Conservation (phyloP, 2,113 vertebrate species). For the Halichoerus grypus region DNA sequence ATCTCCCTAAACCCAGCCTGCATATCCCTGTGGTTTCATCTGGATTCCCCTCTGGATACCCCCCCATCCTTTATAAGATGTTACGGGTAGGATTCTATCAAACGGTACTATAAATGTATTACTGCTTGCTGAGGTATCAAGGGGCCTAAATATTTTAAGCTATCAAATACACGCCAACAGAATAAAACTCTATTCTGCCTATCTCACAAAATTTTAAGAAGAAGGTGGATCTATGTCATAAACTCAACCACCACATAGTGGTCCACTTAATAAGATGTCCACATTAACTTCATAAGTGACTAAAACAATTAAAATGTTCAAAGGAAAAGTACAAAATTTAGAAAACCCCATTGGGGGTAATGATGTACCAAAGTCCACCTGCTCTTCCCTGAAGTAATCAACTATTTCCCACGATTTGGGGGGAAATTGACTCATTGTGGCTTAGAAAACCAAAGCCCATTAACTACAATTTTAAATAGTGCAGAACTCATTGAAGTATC, state of each 20-base stretch:
- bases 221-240: neutral
- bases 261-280: neutral
- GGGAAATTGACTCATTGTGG: neutral
- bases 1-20: neutral
- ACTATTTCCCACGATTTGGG: neutral
- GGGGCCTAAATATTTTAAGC: neutral
- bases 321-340: neutral
- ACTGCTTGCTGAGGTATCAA: neutral
- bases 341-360: neutral
- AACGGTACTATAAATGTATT: neutral
- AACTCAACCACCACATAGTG: neutral
- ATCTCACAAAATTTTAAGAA: neutral
- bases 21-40: neutral
- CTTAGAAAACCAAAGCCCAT: neutral
- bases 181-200: neutral
- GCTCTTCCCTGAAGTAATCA: neutral
- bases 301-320: neutral
- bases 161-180: neutral
- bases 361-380: fast-evolving
- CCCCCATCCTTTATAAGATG: neutral
- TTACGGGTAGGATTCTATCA: neutral
- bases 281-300: neutral
- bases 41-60: too few species aligned
- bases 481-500: neutral
- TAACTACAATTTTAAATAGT: neutral